Evolutionary conservation across 2,113 vertebrate genomes (phyloP).

Genomic region (Cyprinodon brontotheroides): DNA sequence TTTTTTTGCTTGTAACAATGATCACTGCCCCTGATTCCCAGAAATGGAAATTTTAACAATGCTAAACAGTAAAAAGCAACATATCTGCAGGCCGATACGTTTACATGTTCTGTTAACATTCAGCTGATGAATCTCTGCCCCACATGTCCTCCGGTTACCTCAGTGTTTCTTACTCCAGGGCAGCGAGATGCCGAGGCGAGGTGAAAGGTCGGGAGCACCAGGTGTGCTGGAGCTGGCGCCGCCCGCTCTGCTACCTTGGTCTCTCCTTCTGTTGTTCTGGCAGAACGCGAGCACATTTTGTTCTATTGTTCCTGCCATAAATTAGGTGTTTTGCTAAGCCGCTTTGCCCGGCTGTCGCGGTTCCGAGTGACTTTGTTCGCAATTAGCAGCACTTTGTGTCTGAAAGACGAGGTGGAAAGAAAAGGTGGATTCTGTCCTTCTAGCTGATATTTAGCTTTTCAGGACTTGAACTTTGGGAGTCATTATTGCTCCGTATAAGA

Average conservation of each 20-base stretch:
- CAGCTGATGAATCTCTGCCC: slow-evolving; percentile 18
- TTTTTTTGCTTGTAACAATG: too few species aligned
- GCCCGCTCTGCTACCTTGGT: slow-evolving; percentile 45
- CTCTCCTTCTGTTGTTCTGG: slow-evolving; percentile 54
- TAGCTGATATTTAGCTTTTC: too few species aligned
- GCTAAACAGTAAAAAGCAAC: too few species aligned
- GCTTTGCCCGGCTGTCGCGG: slow-evolving; percentile 25
- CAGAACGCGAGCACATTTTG: slow-evolving; percentile 37
- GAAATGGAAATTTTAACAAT: too few species aligned
- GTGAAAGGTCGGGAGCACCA: slow-evolving; percentile 60
- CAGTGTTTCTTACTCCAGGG: slow-evolving; percentile 49
- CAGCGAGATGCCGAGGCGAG: slow-evolving; percentile 53
- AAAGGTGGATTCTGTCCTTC: not conserved
- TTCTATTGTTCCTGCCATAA: slow-evolving; percentile 55
- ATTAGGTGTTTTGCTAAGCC: slow-evolving; percentile 44
- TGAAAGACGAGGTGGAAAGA: not conserved
- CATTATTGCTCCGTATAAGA: too few species aligned
- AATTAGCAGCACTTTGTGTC: not conserved
- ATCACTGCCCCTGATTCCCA: too few species aligned
- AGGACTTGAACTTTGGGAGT: too few species aligned
- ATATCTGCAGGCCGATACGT: too few species aligned
- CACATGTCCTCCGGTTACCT: slow-evolving; percentile 49
- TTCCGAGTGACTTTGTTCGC: slow-evolving; percentile 20
- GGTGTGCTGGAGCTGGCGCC: slow-evolving; percentile 55
- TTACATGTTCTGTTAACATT: too few species aligned